These are phyloP conservation scores for Pseudomyrmex dendroicus DNA, from an alignment of 1,140 invertebrate genomes.

Conservation along the genomic window DNA sequence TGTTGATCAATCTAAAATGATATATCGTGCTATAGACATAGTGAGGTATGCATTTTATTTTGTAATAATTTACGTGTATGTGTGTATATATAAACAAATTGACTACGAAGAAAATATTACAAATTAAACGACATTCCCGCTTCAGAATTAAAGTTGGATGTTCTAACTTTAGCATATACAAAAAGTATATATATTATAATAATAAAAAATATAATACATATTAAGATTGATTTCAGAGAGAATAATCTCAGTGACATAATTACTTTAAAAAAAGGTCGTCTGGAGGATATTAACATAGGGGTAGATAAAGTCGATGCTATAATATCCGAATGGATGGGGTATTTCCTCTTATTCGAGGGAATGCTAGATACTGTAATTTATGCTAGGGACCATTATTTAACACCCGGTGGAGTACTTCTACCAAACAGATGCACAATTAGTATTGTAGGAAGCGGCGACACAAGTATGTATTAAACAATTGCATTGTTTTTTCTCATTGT, in stretches of 20 bases:
- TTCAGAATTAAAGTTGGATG: no score
- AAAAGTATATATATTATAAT: background rate
- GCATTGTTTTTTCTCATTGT: slow-evolving; percentile 18
- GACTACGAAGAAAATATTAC: background rate
- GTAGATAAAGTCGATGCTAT: slow-evolving; percentile 97
- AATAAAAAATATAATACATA: slow-evolving; percentile 42
- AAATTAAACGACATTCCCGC: no score
- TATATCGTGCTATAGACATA: slow-evolving; percentile 94
- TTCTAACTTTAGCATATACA: no score
- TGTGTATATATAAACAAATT: background rate
- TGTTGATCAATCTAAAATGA: slow-evolving; percentile 96
- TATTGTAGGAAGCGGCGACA: slow-evolving; percentile 95
- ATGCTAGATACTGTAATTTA: slow-evolving; percentile 97
- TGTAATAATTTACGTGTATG: slow-evolving; percentile 73
- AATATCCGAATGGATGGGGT: slow-evolving; percentile 99
- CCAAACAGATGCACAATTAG: slow-evolving; percentile 96
- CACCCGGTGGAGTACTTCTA: slow-evolving; percentile 91
- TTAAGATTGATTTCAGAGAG: slow-evolving; percentile 86
- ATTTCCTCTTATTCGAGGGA: slow-evolving; percentile 98
- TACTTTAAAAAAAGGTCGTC: slow-evolving; percentile 92
- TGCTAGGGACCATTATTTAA: slow-evolving; percentile 97
- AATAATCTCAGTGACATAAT: slow-evolving; percentile 91
- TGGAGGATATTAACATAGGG: slow-evolving; percentile 95
- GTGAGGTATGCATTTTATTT: slow-evolving; percentile 88
- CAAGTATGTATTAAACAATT: slow-evolving; percentile 86